A percentile compares a stretch with the other conserved stretches of the same genome.
Conservation (phyloP, 2,113 vertebrate species). For the Istiophorus platypterus region DNA sequence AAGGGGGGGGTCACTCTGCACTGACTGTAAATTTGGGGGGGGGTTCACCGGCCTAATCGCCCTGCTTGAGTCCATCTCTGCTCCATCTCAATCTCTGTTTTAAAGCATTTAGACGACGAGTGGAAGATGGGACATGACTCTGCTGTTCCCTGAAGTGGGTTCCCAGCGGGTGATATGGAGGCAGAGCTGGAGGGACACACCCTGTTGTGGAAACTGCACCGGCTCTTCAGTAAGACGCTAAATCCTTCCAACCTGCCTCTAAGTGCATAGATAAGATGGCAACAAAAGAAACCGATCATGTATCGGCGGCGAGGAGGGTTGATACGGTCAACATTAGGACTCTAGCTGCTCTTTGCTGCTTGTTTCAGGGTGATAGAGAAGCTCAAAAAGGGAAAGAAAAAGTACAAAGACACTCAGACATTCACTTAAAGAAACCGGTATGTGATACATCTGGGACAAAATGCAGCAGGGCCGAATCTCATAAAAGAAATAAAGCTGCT, state of each 20-base stretch:
- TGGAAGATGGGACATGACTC: background rate
- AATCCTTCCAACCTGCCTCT: slow-evolving; percentile 1
- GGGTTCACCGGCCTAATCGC: background rate
- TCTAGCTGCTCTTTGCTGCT: background rate
- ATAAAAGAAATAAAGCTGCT: background rate
- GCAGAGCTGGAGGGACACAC: background rate
- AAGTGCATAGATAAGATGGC: background rate
- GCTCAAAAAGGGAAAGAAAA: background rate
- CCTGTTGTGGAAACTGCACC: background rate
- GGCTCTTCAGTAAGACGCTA: background rate
- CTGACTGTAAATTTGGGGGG: background rate
- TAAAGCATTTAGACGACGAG: background rate
- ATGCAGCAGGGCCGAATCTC: background rate
- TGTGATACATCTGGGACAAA: background rate
- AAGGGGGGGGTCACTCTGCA: background rate
- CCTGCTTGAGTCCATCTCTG: background rate
- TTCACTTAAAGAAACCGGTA: background rate
- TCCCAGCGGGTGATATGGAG: background rate
- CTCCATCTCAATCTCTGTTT: background rate
- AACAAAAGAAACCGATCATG: slow-evolving; percentile 14
- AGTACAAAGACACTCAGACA: background rate
- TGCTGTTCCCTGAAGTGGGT: background rate
- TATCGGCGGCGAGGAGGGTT: background rate
- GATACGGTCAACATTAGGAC: background rate
- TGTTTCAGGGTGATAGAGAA: background rate